Evolutionary conservation across 30 jellyfish, hydroid and myxozoan species (phyloP).

Genomic region (Pelagia noctiluca): DNA sequence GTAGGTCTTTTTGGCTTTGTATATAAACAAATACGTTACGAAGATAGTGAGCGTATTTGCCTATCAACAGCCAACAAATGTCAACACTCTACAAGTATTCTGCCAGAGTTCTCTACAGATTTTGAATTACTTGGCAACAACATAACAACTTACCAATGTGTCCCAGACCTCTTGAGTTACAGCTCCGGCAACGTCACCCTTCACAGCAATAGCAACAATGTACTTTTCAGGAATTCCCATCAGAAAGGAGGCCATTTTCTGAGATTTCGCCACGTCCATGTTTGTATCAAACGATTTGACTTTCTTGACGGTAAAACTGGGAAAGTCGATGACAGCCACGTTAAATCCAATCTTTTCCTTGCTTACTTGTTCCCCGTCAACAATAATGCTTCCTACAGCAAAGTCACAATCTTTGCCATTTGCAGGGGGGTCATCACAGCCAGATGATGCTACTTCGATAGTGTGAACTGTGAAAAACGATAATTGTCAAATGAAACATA

Average conservation of each 20-base stretch:
- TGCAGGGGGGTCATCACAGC: slow-evolving; percentile 87
- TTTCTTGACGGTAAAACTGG: slow-evolving; percentile 68
- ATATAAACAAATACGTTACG: no score
- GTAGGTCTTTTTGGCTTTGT: no score
- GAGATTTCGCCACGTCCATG: slow-evolving; percentile 63
- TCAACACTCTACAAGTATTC: no score
- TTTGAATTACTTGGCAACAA: no score
- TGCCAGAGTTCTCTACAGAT: background rate
- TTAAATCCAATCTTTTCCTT: slow-evolving; percentile 86
- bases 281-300: slow-evolving; percentile 78
- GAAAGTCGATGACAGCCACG: slow-evolving; percentile 86
- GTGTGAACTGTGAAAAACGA: slow-evolving; percentile 57
- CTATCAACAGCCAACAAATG: background rate
- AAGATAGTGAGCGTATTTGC: no score
- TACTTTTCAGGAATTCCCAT: slow-evolving; percentile 69
- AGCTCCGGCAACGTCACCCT: slow-evolving; percentile 88
- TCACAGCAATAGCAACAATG: slow-evolving; percentile 74
- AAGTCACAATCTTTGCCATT: slow-evolving; percentile 76
- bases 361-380: slow-evolving; percentile 91
- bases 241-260: slow-evolving; percentile 78
- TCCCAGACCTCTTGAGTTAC: slow-evolving; percentile 91
- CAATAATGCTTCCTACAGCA: slow-evolving; percentile 80
- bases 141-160: slow-evolving; percentile 68
- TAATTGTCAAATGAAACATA: no score
- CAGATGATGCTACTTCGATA: slow-evolving; percentile 70